These are phyloP conservation scores for Pachymerium ferrugineum DNA, from an alignment of 2,888 invertebrate species.

Conservation along the genomic window DNA sequence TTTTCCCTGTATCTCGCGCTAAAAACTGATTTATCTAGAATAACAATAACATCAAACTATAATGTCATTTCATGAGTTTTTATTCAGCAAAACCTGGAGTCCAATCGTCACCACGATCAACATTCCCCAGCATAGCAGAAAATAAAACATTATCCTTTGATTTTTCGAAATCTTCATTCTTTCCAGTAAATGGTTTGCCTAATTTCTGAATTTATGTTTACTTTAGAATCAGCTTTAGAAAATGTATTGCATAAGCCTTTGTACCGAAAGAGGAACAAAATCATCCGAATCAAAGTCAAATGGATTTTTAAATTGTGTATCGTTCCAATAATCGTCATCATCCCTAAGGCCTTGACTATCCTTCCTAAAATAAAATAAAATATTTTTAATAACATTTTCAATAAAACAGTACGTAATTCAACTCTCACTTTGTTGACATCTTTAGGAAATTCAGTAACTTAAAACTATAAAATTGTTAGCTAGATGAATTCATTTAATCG, in stretches of 20 bases:
- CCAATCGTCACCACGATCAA: neutral
- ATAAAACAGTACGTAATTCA: neutral
- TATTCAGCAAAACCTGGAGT: neutral
- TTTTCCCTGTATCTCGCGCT: neutral
- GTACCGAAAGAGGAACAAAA: too few species aligned
- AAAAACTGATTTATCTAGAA: too few species aligned
- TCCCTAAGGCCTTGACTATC: too few species aligned
- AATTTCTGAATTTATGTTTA: too few species aligned
- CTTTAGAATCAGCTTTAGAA: too few species aligned
- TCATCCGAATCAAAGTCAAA: neutral
- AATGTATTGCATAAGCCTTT: too few species aligned
- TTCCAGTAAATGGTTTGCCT: too few species aligned
- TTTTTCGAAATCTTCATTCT: neutral
- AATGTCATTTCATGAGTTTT: neutral
- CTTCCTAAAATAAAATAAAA: neutral
- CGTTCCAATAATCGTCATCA: neutral
- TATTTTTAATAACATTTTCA: too few species aligned
- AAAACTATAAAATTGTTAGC: too few species aligned
- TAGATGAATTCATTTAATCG: too few species aligned
- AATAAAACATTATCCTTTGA: neutral
- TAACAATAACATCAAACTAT: too few species aligned
- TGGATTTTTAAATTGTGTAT: neutral
- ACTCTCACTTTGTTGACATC: neutral
- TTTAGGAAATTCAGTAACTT: too few species aligned
- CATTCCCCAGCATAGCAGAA: neutral